Percentiles rank a stretch among this genome's conserved stretches.
These are phyloP conservation scores for Saccostrea echinata DNA, from an alignment of 1,140 invertebrate species.

Conservation along the genomic window DNA sequence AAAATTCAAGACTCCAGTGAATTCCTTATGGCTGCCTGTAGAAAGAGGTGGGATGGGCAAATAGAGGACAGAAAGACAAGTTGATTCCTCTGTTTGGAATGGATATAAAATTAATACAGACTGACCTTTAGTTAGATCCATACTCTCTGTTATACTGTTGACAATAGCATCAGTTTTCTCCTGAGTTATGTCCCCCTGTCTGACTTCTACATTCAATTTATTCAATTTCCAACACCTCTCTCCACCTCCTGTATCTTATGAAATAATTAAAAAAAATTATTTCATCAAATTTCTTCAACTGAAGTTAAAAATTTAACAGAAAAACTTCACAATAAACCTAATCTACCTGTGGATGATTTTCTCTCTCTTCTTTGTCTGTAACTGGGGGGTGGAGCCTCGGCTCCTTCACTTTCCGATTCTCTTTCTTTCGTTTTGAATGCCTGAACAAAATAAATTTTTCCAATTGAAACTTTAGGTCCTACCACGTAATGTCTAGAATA, in stretches of 20 bases:
- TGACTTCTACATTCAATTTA: slow-evolving; percentile 43
- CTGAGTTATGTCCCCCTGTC: slow-evolving; percentile 60
- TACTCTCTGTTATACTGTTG: slow-evolving; percentile 56
- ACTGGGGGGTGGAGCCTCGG: background rate
- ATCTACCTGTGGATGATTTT: no score
- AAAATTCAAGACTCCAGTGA: no score
- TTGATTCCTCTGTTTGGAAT: no score
- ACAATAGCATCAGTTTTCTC: slow-evolving; percentile 63
- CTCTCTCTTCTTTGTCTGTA: background rate
- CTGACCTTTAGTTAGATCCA: slow-evolving; percentile 56
- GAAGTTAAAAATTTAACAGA: no score
- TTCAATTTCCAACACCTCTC: slow-evolving; percentile 11
- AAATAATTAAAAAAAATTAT: background rate
- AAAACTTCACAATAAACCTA: no score
- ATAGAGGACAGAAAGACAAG: no score
- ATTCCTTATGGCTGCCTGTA: no score
- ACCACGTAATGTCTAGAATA: no score
- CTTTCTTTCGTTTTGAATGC: background rate
- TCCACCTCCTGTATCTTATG: background rate
- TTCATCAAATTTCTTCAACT: no score
- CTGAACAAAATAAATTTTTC: background rate
- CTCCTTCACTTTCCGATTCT: background rate
- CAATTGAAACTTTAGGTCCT: no score
- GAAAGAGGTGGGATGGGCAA: no score
- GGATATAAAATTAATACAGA: no score